Evolutionary conservation across 2,113 vertebrate species (phyloP), one percentile per base, ranked within the genome.

Genomic region (Tupaia chinensis): DNA sequence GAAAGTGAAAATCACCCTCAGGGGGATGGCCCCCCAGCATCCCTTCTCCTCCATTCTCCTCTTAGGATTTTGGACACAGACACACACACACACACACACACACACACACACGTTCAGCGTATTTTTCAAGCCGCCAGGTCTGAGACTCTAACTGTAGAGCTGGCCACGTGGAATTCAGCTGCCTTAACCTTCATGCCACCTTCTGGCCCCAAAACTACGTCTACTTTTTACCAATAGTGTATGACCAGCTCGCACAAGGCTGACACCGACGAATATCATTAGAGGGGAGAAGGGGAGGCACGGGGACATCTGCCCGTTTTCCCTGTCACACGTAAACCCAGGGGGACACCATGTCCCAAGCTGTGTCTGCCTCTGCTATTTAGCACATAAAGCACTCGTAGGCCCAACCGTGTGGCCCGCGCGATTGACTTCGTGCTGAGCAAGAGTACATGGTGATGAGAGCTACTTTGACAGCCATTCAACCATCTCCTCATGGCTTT

Each of bases 261-360:
- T 54, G 88, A 44, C 1, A 5, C 8, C 29, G 44, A 7, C 34
- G 54, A 22, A 29, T 22, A 54, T 23, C 73, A 25, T n/a, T 25
- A 44, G 10, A 16, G 53, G 73, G 53, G 44, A 25, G 77, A 72
- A 70, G 60, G 29, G 13, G 65, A 15, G 20, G 54, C 10, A 2
- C 7, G 0, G 7, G 22, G 53, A n/a, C 5, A 66, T 65, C 29
- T 10, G 23, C 20, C 69, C 23, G 2, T 56, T 5, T 23, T 56
- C 32, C 15, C 9, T 60, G n/a, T 91, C 9, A 20, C 0, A 6
- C 0, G 0, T 29, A 65, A 15, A 25, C 60, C 12, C 19, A 2
- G 3, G 53, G 29, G 22, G 1, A 11, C n/a, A 34, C 68, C 22
- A 2, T 1, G 19, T 73, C 13, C 53, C 7, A 63, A 58, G 77